Percentiles rank a stretch among this genome's conserved stretches.
phyloP scores from a whole-genome alignment of 2,888 invertebrate genomes.

The Aphrophora alni region DNA sequence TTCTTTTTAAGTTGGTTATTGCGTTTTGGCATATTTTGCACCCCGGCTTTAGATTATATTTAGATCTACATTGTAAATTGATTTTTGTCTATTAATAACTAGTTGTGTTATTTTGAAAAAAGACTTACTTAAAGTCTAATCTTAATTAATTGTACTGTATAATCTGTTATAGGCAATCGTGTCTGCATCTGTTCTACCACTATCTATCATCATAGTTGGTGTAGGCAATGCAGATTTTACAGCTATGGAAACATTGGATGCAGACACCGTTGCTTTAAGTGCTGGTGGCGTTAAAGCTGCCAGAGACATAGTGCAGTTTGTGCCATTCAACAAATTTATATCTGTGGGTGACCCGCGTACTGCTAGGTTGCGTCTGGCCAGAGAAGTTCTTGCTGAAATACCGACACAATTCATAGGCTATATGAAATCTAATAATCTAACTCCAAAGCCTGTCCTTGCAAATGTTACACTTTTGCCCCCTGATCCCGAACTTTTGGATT shows the following conservation, averaged over 20 bases:
- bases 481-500: slow-evolving; percentile 51
- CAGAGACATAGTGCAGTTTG: slow-evolving; percentile 68
- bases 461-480: slow-evolving; percentile 52
- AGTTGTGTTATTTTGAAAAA: too few species aligned
- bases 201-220: slow-evolving; percentile 66
- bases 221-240: slow-evolving; percentile 54
- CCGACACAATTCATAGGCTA: slow-evolving; percentile 60
- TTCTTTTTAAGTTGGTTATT: too few species aligned
- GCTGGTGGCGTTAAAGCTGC: slow-evolving; percentile 56
- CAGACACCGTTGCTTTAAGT: slow-evolving; percentile 51
- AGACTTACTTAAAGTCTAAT: too few species aligned
- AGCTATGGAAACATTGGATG: slow-evolving; percentile 54
- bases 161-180: slow-evolving; percentile 51
- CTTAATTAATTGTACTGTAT: too few species aligned
- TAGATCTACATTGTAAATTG: too few species aligned
- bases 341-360: slow-evolving; percentile 53
- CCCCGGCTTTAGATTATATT: too few species aligned
- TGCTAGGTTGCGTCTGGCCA: slow-evolving; percentile 58
- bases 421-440: slow-evolving; percentile 60
- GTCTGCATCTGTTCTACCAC: slow-evolving; percentile 61
- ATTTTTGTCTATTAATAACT: too few species aligned
- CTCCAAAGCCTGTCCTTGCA: slow-evolving; percentile 58
- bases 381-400: slow-evolving; percentile 66
- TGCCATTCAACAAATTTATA: slow-evolving; percentile 59
- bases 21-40: too few species aligned